phyloP scores from a whole-genome alignment of 2,888 invertebrate genomes.

The Stenchaetothrips biformis region DNA sequence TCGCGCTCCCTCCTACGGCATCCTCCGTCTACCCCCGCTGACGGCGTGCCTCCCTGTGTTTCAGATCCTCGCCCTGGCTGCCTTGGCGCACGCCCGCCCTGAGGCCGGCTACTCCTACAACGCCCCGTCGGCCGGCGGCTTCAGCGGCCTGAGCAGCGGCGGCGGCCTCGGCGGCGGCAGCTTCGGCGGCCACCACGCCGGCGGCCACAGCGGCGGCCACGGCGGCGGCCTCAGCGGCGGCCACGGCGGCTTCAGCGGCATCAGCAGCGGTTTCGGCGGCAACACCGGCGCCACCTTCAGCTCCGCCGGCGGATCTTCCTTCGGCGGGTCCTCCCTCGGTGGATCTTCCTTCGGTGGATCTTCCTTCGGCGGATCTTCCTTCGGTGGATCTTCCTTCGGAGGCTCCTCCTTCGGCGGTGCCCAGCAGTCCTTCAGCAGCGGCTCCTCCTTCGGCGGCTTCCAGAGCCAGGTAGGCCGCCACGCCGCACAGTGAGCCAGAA shows the following conservation, averaged over 20 bases:
- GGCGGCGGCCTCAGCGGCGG: not conserved
- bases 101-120: constrained; percentile 19
- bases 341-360: not conserved
- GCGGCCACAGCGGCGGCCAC: not conserved
- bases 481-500: no score
- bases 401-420: not conserved
- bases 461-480: not conserved
- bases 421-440: not conserved
- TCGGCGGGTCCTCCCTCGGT: not conserved
- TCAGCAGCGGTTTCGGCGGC: not conserved
- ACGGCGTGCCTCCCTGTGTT: not conserved
- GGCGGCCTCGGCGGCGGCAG: not conserved
- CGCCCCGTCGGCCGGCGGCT: constrained; percentile 6
- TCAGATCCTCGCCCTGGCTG: constrained; percentile 20
- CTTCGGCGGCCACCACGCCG: not conserved
- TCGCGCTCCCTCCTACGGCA: no score
- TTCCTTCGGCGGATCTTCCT: not conserved
- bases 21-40: no score
- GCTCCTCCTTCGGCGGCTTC: constrained; percentile 20
- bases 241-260: not conserved
- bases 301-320: not conserved
- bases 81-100: constrained; percentile 11
- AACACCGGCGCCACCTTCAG: not conserved
- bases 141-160: not conserved
- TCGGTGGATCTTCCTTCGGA: not conserved